Evolutionary conservation across 2,888 invertebrate genomes (phyloP).

Genomic region (Helobdella robusta): DNA sequence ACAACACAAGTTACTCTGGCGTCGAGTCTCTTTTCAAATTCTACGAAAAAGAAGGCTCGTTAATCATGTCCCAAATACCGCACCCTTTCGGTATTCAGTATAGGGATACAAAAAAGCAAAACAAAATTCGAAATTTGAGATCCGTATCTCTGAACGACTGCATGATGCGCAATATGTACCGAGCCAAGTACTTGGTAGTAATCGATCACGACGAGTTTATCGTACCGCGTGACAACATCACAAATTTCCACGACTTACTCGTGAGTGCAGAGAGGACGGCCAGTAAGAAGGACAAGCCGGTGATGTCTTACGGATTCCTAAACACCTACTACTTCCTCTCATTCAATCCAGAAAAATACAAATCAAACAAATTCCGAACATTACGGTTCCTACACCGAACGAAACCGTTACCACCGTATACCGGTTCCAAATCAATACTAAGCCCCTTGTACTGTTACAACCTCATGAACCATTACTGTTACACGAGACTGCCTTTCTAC

Average conservation of each 20-base stretch:
- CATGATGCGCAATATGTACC: constrained; percentile 33
- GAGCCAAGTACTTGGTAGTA: constrained; percentile 24
- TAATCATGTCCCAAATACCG: constrained; percentile 29
- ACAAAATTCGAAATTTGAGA: constrained; percentile 2
- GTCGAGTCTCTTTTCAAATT: constrained; percentile 26
- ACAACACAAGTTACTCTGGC: constrained; percentile 27
- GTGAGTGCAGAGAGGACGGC: not conserved
- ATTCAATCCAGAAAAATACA: constrained; percentile 9
- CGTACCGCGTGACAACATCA: constrained; percentile 25
- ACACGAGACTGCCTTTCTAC: constrained; percentile 20
- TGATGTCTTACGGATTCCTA: constrained; percentile 30
- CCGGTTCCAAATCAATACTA: constrained; percentile 29
- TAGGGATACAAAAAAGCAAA: too few species aligned
- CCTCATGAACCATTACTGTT: constrained; percentile 35
- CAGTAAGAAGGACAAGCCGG: constrained; percentile 14
- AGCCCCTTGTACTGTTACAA: constrained; percentile 30
- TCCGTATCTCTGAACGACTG: constrained; percentile 33
- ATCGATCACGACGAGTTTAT: constrained; percentile 29
- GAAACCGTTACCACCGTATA: constrained; percentile 20
- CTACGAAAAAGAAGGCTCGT: constrained; percentile 26
- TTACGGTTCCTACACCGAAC: constrained; percentile 10
- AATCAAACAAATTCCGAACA: constrained; percentile 23
- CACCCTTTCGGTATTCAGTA: constrained; percentile 28
- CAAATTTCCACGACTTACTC: constrained; percentile 7
- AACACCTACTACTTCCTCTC: constrained; percentile 32